phyloP scores from a whole-genome alignment of 2,797 vertebrate genomes.

The Atherinosoma microstoma region DNA sequence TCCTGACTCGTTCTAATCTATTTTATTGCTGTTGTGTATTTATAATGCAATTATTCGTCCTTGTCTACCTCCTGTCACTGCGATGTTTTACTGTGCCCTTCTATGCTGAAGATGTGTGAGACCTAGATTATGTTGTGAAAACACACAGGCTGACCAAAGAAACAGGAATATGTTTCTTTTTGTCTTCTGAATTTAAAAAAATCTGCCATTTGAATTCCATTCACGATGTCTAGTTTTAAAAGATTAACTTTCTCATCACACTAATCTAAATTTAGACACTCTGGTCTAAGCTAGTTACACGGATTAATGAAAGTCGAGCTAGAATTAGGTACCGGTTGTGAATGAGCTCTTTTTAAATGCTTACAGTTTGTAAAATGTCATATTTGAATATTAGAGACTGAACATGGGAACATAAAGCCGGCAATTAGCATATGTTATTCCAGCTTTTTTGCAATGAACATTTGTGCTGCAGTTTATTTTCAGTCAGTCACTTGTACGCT shows the following conservation, averaged over 20 bases:
- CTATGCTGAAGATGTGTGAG: background rate
- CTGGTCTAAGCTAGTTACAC: conserved; percentile 20
- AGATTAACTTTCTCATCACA: conserved; percentile 53
- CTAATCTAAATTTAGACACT: conserved; percentile 51
- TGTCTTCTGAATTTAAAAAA: conserved; percentile 22
- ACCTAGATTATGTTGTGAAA: conserved; percentile 12
- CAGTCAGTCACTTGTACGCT: background rate
- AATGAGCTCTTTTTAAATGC: background rate
- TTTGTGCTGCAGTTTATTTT: background rate
- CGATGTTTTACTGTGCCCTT: conserved; percentile 12
- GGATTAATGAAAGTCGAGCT: conserved; percentile 26
- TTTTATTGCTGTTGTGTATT: conserved; percentile 3
- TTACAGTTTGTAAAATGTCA: conserved; percentile 7
- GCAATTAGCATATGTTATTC: background rate
- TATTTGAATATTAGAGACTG: background rate
- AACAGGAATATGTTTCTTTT: background rate
- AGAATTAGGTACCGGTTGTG: conserved; percentile 36
- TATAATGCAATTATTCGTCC: background rate
- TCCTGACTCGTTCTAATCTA: conserved; percentile 17
- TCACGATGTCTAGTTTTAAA: conserved; percentile 48
- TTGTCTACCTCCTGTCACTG: background rate
- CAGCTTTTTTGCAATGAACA: background rate
- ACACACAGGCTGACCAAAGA: conserved; percentile 6
- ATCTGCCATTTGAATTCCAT: conserved; percentile 44
- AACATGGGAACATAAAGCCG: background rate